Percentiles rank a stretch among this genome's conserved stretches.
phyloP scores from a whole-genome alignment of 2,888 invertebrate genomes.

The Drepanosiphum platanoidis region DNA sequence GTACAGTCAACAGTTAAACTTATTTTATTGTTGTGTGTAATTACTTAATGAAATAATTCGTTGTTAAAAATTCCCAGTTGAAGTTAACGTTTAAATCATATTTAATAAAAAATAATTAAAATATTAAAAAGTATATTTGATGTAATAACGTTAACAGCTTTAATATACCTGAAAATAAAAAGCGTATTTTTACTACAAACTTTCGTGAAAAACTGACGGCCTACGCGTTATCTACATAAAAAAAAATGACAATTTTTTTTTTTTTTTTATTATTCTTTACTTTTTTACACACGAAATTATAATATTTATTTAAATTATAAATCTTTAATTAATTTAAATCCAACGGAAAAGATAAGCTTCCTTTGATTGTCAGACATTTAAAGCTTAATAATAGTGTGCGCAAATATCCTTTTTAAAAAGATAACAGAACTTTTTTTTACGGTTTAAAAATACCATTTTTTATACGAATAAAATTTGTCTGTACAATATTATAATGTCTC shows the following conservation, averaged over 20 bases:
- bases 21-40: background rate
- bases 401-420: background rate
- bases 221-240: background rate
- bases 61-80: background rate
- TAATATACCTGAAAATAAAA: too few relatives aligned
- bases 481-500: background rate
- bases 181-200: too few relatives aligned
- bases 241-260: background rate
- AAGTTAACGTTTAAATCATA: background rate
- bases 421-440: background rate
- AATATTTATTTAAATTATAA: background rate
- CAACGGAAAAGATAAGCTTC: background rate
- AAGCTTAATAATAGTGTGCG: background rate
- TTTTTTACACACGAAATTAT: background rate
- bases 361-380: background rate
- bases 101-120: background rate
- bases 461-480: too few relatives aligned
- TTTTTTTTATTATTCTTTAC: too few relatives aligned
- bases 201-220: background rate
- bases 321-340: background rate
- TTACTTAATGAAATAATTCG: slow-evolving; percentile 14
- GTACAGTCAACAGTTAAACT: background rate
- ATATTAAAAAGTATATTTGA: background rate
- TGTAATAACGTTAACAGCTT: background rate
- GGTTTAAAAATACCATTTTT: background rate